Base-by-base conservation (phyloP, 2,888 invertebrate species). In the Athripsodes cinereus region DNA sequence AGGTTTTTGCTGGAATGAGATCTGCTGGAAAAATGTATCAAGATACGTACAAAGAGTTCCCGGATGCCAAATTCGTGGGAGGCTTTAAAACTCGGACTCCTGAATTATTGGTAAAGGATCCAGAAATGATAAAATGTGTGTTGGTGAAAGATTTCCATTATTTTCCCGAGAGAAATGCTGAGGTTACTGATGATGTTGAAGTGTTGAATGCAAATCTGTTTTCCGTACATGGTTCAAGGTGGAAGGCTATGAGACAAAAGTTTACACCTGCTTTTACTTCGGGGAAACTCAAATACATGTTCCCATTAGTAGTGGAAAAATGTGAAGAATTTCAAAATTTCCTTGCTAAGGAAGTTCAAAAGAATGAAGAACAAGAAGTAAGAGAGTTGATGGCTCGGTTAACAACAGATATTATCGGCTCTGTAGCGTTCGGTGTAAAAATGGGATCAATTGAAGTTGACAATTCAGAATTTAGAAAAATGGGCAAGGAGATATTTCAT, bases 261-360 rank as follows among this genome's bases (percentile, higher is more conserved):
- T 69, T 74, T n/a, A 69, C 70, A 1, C 72, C 73, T 0, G 62
- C 72, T 6, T 74, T 74, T 53, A 72, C 72, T 8, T 67, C 74
- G 0, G 70, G 70, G 5, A 74, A 74, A 65, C 60, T 74, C 8
- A 73, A 69, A 59, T 71, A 70, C 31, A 74, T 74, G 73, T 65
- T 71, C 16, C 64, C 70, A 60, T 56, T 74, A 21, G 62, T 74
- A 18, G 60, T 61, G 16, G 69, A 71, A 22, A 66, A 68, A 3
- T 68, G 66, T n/a, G 67, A 72, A 11, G 61, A 64, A n/a, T 71
- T 71, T 48, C 31, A 69, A 1, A 59, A 68, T 0, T 65, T 69
- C 47, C 10, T 72, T 0, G 59, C 63, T 1, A 49, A 55, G 0
- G 19, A 22, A 10, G 19, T 61, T 6, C 46, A 51, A 21, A 34